Evolutionary conservation across 1,140 invertebrate genomes (phyloP), one percentile per base, ranked within the genome.

Genomic region (Caenorhabditis inopinata): DNA sequence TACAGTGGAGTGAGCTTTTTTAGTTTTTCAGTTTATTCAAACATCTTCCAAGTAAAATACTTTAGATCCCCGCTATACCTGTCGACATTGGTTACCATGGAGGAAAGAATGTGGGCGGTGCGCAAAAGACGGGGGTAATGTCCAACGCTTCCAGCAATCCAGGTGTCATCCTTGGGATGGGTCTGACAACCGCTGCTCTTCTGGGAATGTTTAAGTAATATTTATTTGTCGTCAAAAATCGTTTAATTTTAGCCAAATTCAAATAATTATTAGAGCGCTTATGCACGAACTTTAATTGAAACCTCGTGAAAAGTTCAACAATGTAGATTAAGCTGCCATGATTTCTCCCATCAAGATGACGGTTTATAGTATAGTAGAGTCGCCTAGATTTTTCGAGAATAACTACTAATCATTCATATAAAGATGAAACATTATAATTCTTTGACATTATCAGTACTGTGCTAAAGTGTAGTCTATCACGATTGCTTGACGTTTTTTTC

Each of bases 81-180:
- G 27, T 78, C 5, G 85, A 85, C 53, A 85, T 85, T 38, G 85
- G 85, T 12, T 86, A 53, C 62, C 46, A 76, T 12, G 23, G 49
- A n/a, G 78, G 78, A 49, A 85, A 84, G 46, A 47, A 58, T 12
- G 77, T 47, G 32, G 49, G 75, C n/a, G 82, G 82, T 5, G 18
- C 53, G 14, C 38, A 80, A 42, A 42, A 80, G 46, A 78, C 51
- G 16, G 82, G 82, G 5, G 79, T 81, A 11, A 12, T 83, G 5
- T 62, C 45, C 3, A 76, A 83, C 16, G 82, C 79, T n/a, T 29
- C 48, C 21, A 82, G 78, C 46, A 85, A 85, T 79, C 84, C 84
- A 23, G 45, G 47, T 23, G 84, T 85, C 42, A 81, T 85, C 16
- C 16, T 85, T 48, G 85, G 85, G 27, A 85, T 86, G 83, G 85